Percentiles rank a stretch among this genome's conserved stretches.
These are phyloP conservation scores for Siniperca undulata DNA, from an alignment of 2,797 vertebrate species.

Conservation along the genomic window DNA sequence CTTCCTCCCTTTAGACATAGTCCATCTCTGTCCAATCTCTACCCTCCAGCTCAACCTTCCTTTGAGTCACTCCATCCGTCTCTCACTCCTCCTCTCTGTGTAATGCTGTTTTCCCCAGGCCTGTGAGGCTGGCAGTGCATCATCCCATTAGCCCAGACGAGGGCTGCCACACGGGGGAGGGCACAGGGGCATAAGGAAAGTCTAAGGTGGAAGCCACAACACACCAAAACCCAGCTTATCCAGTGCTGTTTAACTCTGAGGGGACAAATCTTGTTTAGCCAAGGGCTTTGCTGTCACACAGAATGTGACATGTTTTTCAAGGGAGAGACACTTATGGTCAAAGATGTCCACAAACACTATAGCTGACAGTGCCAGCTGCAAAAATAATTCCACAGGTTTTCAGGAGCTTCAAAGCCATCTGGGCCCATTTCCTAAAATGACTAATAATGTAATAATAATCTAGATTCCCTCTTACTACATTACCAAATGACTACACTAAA, in stretches of 20 bases:
- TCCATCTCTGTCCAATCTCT: conserved; percentile 48
- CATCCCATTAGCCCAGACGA: conserved; percentile 81
- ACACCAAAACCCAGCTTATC: conserved; percentile 66
- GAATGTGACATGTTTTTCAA: conserved; percentile 54
- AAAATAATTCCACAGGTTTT: background rate
- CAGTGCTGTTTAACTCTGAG: conserved; percentile 57
- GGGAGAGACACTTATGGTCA: conserved; percentile 32
- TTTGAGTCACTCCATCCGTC: conserved; percentile 18
- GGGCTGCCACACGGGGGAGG: conserved; percentile 49
- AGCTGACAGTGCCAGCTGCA: background rate
- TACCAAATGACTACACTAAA: background rate
- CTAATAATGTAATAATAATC: background rate
- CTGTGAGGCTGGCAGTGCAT: conserved; percentile 64
- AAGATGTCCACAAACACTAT: conserved; percentile 35
- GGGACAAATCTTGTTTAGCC: conserved; percentile 69
- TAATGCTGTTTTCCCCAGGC: conserved; percentile 37
- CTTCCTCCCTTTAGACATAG: background rate
- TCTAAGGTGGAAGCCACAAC: conserved; percentile 54
- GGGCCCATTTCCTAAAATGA: background rate
- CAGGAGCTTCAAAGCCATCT: background rate
- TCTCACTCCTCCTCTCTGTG: conserved; percentile 28
- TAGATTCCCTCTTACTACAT: background rate
- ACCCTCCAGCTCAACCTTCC: conserved; percentile 13
- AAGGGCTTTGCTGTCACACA: conserved; percentile 52
- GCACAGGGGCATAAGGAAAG: conserved; percentile 46